Conservation (phyloP, 2,113 vertebrate genomes). For the Hippocampus abdominalis region DNA sequence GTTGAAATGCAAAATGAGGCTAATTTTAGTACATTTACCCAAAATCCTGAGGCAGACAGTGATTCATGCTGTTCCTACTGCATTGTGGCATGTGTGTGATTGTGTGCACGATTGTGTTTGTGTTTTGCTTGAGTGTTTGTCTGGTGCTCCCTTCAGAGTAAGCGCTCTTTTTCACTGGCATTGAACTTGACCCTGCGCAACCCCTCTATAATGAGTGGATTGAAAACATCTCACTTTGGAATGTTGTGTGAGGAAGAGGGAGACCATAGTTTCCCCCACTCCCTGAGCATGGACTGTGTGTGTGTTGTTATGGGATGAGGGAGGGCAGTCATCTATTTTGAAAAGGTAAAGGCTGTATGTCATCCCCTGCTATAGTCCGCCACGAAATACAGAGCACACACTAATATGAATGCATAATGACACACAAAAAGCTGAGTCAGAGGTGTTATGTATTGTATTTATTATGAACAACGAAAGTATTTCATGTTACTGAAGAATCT, state of each 20-base stretch:
- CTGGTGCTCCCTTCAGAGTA: slow-evolving; percentile 81
- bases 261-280: slow-evolving; percentile 75
- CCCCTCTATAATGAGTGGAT: slow-evolving; percentile 98
- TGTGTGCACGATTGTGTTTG: slow-evolving; percentile 58
- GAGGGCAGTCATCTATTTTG: slow-evolving; percentile 76
- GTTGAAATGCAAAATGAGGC: slow-evolving; percentile 84
- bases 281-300: slow-evolving; percentile 37
- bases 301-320: slow-evolving; percentile 58
- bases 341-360: slow-evolving; percentile 71
- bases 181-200: slow-evolving; percentile 96
- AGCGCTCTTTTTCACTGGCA: slow-evolving; percentile 88
- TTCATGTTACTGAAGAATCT: neutral
- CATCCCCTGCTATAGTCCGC: slow-evolving; percentile 44
- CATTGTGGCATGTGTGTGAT: slow-evolving; percentile 15
- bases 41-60: slow-evolving; percentile 71
- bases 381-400: slow-evolving; percentile 46
- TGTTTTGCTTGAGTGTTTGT: slow-evolving; percentile 23
- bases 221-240: slow-evolving; percentile 99
- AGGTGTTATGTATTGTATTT: no score
- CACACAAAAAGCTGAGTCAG: neutral
- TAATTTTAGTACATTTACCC: slow-evolving; percentile 91
- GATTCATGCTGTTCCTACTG: slow-evolving; percentile 72
- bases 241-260: slow-evolving; percentile 86
- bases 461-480: neutral
- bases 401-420: neutral